Percentiles rank a stretch among this genome's conserved stretches.
These are phyloP conservation scores for Drosophila kanapiae DNA, from an alignment of 1,140 invertebrate species.

Conservation along the genomic window DNA sequence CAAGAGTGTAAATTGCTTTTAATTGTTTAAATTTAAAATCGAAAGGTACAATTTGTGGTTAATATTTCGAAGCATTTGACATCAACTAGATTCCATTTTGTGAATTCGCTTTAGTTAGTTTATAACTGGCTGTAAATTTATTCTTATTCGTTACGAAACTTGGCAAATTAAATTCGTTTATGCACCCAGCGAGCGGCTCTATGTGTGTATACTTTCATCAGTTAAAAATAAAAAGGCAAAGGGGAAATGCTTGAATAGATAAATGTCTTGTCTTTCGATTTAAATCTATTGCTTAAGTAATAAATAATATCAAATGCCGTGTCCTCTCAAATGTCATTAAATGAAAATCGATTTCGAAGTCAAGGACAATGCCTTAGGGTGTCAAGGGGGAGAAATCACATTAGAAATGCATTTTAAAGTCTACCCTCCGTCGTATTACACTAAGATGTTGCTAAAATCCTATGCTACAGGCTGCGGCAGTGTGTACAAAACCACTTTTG, in stretches of 20 bases:
- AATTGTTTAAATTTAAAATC: slow-evolving; percentile 46
- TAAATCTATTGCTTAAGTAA: slow-evolving; percentile 20
- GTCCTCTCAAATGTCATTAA: slow-evolving; percentile 28
- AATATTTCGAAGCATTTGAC: slow-evolving; percentile 37
- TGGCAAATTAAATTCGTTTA: slow-evolving; percentile 48
- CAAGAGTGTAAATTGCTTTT: slow-evolving; percentile 23
- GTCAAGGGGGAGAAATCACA: slow-evolving; percentile 15
- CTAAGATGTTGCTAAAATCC: slow-evolving; percentile 15
- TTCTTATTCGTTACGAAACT: slow-evolving; percentile 34
- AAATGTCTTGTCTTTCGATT: slow-evolving; percentile 7
- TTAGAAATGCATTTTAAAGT: slow-evolving; percentile 4
- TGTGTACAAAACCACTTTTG: slow-evolving; percentile 22
- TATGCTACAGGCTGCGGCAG: slow-evolving; percentile 26
- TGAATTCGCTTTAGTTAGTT: slow-evolving; percentile 17
- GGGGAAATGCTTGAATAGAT: slow-evolving; percentile 5
- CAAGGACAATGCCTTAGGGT: background rate
- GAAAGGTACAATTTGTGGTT: slow-evolving; percentile 56
- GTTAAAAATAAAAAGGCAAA: background rate
- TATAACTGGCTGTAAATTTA: slow-evolving; percentile 43
- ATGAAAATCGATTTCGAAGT: background rate
- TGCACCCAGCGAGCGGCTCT: slow-evolving; percentile 36
- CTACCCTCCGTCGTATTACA: background rate
- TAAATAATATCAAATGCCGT: slow-evolving; percentile 32
- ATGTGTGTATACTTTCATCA: background rate
- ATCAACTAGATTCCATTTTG: slow-evolving; percentile 21